A percentile compares a stretch with the other conserved stretches of the same genome.
Evolutionary conservation across 2,888 invertebrate genomes (phyloP).

Genomic region (Pseudeuparius sepicola): DNA sequence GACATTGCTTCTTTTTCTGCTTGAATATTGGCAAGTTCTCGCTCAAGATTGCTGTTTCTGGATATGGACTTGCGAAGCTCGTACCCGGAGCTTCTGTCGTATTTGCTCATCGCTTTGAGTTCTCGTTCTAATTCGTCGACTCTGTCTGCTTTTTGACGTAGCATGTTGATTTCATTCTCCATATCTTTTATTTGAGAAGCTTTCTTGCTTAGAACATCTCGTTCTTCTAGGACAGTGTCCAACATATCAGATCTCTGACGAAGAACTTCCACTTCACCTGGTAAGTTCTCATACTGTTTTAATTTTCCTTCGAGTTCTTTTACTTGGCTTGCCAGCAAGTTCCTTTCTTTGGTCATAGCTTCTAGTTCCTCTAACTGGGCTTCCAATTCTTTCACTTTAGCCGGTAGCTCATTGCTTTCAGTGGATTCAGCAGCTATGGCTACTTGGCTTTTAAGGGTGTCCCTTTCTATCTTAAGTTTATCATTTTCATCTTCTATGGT

Average conservation of each 20-base stretch:
- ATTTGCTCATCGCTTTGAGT: slow-evolving; percentile 19
- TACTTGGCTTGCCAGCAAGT: slow-evolving; percentile 26
- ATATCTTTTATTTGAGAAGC: slow-evolving; percentile 23
- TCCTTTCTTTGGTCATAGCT: slow-evolving; percentile 27
- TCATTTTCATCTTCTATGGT: slow-evolving; percentile 32
- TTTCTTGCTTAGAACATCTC: slow-evolving; percentile 29
- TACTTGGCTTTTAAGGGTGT: slow-evolving; percentile 16
- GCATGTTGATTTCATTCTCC: slow-evolving; percentile 24
- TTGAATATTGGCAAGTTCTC: slow-evolving; percentile 23
- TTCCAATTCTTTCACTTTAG: slow-evolving; percentile 15
- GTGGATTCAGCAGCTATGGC: slow-evolving; percentile 10
- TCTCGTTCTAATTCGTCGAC: slow-evolving; percentile 24
- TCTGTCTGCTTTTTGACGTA: slow-evolving; percentile 24
- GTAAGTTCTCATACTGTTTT: slow-evolving; percentile 25
- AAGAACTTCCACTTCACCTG: slow-evolving; percentile 28
- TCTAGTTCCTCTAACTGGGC: slow-evolving; percentile 20
- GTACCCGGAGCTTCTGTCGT: slow-evolving; percentile 23
- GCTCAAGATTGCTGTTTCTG: slow-evolving; percentile 21
- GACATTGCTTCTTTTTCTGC: slow-evolving; percentile 25
- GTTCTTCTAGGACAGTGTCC: slow-evolving; percentile 29
- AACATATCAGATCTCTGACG: slow-evolving; percentile 27
- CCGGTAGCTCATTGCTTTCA: slow-evolving; percentile 8
- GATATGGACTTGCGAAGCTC: slow-evolving; percentile 21
- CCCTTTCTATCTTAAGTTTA: slow-evolving; percentile 26
- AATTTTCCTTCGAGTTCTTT: slow-evolving; percentile 29